phyloP scores from a whole-genome alignment of 2,888 invertebrate species.

The Therioaphis trifolii region DNA sequence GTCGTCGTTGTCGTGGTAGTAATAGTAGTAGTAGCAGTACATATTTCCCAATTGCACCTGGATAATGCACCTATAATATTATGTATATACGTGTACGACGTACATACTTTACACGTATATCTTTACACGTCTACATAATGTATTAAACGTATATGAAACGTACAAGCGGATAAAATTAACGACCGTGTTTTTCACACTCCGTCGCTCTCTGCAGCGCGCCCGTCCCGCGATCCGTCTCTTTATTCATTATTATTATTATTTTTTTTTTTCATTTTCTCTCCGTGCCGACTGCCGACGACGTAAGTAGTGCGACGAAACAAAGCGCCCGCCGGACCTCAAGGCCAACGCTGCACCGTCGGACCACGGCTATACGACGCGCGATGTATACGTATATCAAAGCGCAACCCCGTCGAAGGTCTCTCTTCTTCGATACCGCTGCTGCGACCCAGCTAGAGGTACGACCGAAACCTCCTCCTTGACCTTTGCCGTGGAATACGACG shows the following conservation, averaged over 20 bases:
- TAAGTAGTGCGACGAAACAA: conserved; percentile 12
- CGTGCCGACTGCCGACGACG: no score
- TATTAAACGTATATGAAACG: no score
- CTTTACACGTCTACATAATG: no score
- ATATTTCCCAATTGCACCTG: conserved; percentile 14
- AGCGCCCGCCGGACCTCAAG: conserved; percentile 26
- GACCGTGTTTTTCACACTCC: background rate
- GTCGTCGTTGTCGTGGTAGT: no score
- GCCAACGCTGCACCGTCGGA: background rate
- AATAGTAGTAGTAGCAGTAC: no score
- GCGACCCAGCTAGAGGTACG: no score
- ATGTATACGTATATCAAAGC: background rate
- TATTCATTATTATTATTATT: no score
- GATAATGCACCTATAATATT: conserved; percentile 20
- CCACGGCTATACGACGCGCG: background rate
- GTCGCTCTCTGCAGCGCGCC: background rate
- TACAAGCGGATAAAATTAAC: conserved; percentile 21
- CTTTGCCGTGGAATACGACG: no score
- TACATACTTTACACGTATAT: background rate
- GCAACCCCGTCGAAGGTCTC: conserved; percentile 49
- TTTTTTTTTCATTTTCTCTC: no score
- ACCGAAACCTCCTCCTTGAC: no score
- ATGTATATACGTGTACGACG: background rate
- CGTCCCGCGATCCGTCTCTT: background rate
- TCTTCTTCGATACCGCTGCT: no score